These are phyloP conservation scores for Melipona quadrifasciata DNA, from an alignment of 1,140 invertebrate species.

Conservation along the genomic window DNA sequence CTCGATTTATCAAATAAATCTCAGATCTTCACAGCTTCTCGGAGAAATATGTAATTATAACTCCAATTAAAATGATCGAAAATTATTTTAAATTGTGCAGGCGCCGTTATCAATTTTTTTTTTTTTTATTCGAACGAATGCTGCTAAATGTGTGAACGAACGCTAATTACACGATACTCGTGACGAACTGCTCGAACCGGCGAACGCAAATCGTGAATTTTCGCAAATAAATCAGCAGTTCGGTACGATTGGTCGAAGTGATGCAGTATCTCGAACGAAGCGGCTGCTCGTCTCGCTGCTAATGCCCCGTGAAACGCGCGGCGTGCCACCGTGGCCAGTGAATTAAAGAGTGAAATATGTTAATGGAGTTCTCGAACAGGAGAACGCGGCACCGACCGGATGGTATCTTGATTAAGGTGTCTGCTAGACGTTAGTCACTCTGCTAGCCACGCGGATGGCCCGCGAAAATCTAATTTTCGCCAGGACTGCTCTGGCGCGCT, in stretches of 20 bases:
- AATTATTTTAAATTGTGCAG: too few species aligned
- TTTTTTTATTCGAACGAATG: too few species aligned
- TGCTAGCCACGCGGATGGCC: slow-evolving; percentile 60
- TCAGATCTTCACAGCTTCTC: too few species aligned
- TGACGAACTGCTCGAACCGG: too few species aligned
- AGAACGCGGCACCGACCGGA: slow-evolving; percentile 66
- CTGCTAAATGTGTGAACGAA: too few species aligned
- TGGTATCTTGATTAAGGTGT: slow-evolving; percentile 79
- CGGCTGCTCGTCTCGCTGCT: slow-evolving; percentile 67
- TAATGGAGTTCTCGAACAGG: slow-evolving; percentile 73
- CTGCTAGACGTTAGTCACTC: slow-evolving; percentile 75
- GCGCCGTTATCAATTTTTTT: too few species aligned
- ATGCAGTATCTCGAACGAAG: not conserved
- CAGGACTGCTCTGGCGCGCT: slow-evolving; percentile 23
- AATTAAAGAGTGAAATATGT: slow-evolving; percentile 79
- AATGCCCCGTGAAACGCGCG: slow-evolving; percentile 75
- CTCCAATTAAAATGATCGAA: too few species aligned
- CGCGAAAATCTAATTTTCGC: slow-evolving; percentile 77
- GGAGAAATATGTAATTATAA: too few species aligned
- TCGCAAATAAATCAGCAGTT: slow-evolving; percentile 20
- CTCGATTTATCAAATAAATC: too few species aligned
- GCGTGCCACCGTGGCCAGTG: slow-evolving; percentile 63
- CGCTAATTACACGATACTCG: too few species aligned
- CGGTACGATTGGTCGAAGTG: not conserved
- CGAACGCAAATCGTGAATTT: not conserved